Conservation (phyloP, 2,113 vertebrate genomes). For the Otis tarda region DNA sequence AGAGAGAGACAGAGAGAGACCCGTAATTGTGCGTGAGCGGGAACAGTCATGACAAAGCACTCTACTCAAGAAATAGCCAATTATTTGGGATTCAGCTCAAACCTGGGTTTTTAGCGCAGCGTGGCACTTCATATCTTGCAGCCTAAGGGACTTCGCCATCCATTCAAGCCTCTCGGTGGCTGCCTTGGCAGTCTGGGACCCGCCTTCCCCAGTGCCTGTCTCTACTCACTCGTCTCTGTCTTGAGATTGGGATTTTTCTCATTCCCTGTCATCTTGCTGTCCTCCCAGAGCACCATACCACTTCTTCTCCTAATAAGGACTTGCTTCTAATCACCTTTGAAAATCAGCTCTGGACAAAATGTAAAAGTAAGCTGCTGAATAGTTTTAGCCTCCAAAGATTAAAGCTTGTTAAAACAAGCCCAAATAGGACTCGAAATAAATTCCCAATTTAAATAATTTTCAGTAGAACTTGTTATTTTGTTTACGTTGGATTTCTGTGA, state of each 20-base stretch:
- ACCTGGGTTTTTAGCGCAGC: not conserved
- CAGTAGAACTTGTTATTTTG: constrained; percentile 10
- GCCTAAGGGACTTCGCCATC: not conserved
- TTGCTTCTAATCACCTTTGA: not conserved
- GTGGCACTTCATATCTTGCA: not conserved
- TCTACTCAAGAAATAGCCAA: not conserved
- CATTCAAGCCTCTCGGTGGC: not conserved
- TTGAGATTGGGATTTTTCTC: not conserved
- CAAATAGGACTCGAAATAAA: not conserved
- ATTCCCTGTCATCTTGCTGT: not conserved
- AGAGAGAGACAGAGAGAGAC: not conserved
- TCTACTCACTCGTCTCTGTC: not conserved
- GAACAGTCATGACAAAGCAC: not conserved
- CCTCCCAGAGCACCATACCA: not conserved
- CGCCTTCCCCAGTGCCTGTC: not conserved
- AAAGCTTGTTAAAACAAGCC: constrained; percentile 29
- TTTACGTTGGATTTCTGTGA: constrained; percentile 14
- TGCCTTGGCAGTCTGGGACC: not conserved
- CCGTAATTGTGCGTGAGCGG: not conserved
- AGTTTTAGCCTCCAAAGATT: not conserved
- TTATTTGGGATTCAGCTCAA: not conserved
- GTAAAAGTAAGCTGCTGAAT: constrained; percentile 14
- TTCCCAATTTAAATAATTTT: constrained; percentile 10
- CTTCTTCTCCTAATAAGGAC: constrained; percentile 28
- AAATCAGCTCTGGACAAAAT: not conserved